Percentiles rank a stretch among this genome's conserved stretches.
Conservation (phyloP, 1,140 invertebrate species). For the Apis florea region DNA sequence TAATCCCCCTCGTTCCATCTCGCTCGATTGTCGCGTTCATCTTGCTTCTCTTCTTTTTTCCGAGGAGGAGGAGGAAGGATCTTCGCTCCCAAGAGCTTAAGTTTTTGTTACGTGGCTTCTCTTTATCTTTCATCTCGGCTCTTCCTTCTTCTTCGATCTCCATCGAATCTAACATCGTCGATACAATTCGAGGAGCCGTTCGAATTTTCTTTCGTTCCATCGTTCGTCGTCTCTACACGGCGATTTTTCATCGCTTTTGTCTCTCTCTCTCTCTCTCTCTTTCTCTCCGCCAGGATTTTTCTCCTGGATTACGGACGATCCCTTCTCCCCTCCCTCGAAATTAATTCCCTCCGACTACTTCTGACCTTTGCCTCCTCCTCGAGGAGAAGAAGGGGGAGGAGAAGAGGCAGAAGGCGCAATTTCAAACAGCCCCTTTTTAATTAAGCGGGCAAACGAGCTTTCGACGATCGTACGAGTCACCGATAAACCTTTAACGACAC, state of each 20-base stretch:
- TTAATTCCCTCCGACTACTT: conserved; percentile 29
- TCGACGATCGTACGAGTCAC: conserved; percentile 31
- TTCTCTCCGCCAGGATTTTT: background rate
- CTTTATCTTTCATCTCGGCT: no score
- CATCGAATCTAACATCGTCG: no score
- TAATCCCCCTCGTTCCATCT: conserved; percentile 32
- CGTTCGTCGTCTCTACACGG: no score
- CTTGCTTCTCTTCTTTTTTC: background rate
- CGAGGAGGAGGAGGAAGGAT: no score
- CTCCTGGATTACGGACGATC: conserved; percentile 13
- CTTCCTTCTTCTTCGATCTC: no score
- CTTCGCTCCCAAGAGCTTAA: no score
- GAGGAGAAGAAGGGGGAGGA: background rate
- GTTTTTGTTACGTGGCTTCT: no score
- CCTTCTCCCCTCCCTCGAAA: background rate
- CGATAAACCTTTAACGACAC: conserved; percentile 55
- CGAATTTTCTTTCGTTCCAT: no score
- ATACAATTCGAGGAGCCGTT: no score
- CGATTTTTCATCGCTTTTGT: no score
- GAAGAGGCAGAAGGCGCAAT: conserved; percentile 9
- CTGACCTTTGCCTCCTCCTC: conserved; percentile 4
- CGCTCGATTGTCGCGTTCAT: conserved; percentile 27
- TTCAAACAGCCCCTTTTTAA: conserved; percentile 46
- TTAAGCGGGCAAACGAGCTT: conserved; percentile 49
- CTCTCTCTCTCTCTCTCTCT: background rate